phyloP scores from a whole-genome alignment of 2,797 vertebrate species.

The Myiothlypis coronata region DNA sequence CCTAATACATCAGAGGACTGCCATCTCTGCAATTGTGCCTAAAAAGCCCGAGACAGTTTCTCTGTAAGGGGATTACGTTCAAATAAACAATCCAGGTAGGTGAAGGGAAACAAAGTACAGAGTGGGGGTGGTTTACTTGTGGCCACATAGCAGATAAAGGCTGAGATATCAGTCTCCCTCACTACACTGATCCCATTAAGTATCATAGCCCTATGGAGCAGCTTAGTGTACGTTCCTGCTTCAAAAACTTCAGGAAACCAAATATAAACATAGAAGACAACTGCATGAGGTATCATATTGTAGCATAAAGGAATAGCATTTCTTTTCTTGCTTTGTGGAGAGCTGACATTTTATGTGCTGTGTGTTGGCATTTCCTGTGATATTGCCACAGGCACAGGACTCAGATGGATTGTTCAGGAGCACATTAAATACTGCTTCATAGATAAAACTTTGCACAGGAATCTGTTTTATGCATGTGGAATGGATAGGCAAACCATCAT shows the following conservation, averaged over 20 bases:
- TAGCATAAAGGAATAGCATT: not conserved
- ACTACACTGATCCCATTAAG: not conserved
- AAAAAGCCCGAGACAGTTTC: not conserved
- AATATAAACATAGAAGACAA: conserved; percentile 7
- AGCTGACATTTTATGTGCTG: conserved; percentile 53
- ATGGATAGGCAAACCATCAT: not conserved
- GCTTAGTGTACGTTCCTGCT: not conserved
- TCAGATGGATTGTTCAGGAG: conserved; percentile 16
- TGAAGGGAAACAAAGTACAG: not conserved
- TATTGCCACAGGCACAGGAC: conserved; percentile 34
- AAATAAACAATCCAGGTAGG: not conserved
- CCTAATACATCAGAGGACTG: not conserved
- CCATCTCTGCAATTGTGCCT: not conserved
- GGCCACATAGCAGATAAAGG: not conserved
- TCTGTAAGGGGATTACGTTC: not conserved
- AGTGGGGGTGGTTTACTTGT: not conserved
- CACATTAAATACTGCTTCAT: conserved; percentile 25
- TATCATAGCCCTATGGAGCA: not conserved
- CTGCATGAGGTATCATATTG: not conserved
- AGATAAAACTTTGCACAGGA: conserved; percentile 24
- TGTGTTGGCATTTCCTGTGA: conserved; percentile 50
- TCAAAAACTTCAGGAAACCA: not conserved
- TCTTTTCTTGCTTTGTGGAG: conserved; percentile 25
- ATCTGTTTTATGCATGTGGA: not conserved
- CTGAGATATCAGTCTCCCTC: not conserved